Evolutionary conservation across 2,113 vertebrate genomes (phyloP).

Genomic region (Eulemur macaco): DNA sequence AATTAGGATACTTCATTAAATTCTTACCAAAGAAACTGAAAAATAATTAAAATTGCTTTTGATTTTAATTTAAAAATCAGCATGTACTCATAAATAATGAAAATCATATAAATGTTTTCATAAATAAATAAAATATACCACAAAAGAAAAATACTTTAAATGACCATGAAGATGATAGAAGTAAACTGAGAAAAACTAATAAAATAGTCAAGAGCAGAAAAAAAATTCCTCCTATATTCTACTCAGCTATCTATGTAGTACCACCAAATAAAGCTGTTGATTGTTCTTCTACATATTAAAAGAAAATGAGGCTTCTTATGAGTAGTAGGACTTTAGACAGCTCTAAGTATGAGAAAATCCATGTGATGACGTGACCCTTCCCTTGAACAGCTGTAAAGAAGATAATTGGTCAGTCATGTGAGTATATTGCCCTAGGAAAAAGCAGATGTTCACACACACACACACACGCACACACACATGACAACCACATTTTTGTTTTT

Average conservation of each 20-base stretch:
- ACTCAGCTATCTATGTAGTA: too few relatives aligned
- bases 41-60: neutral
- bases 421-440: too few relatives aligned
- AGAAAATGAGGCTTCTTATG: neutral
- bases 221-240: neutral
- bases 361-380: neutral
- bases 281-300: neutral
- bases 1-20: neutral
- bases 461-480: neutral
- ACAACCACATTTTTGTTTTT: neutral
- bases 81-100: neutral
- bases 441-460: neutral
- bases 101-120: neutral
- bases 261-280: neutral
- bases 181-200: neutral
- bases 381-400: neutral
- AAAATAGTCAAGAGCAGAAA: neutral
- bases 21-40: neutral
- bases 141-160: neutral
- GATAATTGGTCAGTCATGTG: neutral
- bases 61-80: neutral
- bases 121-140: neutral
- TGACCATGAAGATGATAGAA: neutral
- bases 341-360: neutral
- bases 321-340: neutral